A percentile compares a stretch with the other conserved stretches of the same genome.
Evolutionary conservation across 2,888 invertebrate species (phyloP).

Genomic region (Cephus pulcher): DNA sequence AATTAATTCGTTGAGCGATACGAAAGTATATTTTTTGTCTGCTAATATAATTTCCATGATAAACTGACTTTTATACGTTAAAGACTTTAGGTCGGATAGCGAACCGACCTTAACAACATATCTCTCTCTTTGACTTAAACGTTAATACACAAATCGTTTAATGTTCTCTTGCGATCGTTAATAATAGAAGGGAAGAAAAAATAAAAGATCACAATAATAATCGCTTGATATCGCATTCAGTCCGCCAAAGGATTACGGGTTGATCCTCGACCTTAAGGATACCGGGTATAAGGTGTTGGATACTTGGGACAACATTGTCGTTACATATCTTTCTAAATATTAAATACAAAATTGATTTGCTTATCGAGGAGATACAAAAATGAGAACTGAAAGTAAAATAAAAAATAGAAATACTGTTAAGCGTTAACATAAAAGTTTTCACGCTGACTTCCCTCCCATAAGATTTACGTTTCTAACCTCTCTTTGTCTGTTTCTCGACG

Average conservation of each 20-base stretch:
- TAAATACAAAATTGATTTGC: not conserved
- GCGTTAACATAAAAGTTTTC: not conserved
- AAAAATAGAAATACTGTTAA: conserved; percentile 6
- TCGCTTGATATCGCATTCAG: not conserved
- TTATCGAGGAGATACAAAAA: not conserved
- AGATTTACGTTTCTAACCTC: not conserved
- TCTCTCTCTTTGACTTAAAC: not conserved
- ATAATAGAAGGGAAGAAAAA: not conserved
- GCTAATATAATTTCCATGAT: conserved; percentile 2
- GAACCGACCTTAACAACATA: not conserved
- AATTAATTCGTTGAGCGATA: not conserved
- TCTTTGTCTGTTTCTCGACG: not conserved
- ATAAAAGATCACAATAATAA: not conserved
- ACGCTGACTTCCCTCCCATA: not conserved
- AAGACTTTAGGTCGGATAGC: not conserved
- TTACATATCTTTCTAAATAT: not conserved
- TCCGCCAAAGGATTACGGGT: not conserved
- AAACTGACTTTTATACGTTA: conserved; percentile 5
- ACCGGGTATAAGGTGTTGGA: not conserved
- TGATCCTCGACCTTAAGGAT: not conserved
- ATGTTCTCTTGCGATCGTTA: not conserved
- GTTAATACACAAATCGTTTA: not conserved
- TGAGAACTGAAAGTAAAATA: not conserved
- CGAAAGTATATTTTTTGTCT: not conserved
- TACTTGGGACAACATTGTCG: not conserved